Evolutionary conservation across 2,113 vertebrate species (phyloP).

Genomic region (Misgurnus mizolepis): DNA sequence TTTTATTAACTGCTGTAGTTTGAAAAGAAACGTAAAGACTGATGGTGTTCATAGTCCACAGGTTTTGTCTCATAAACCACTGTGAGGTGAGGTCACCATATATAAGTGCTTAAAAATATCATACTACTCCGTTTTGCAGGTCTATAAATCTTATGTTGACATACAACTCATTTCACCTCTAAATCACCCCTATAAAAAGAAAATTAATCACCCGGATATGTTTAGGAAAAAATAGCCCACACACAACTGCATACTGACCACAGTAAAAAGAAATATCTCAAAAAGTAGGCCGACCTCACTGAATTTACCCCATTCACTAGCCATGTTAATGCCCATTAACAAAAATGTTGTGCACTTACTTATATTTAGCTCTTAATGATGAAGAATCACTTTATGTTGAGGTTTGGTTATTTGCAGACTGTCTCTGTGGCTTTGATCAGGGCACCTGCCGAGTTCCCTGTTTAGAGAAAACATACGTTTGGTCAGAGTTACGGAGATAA

Average conservation of each 20-base stretch:
- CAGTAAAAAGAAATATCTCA: too few relatives aligned
- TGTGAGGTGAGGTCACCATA: slow-evolving; percentile 4
- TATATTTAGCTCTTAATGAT: neutral
- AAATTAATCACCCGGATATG: neutral
- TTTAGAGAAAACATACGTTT: slow-evolving; percentile 33
- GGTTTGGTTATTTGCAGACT: neutral
- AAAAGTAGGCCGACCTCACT: too few relatives aligned
- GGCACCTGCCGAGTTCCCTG: slow-evolving; percentile 1
- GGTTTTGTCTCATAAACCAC: slow-evolving; percentile 2
- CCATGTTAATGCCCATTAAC: too few relatives aligned
- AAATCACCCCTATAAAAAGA: neutral
- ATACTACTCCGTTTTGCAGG: neutral
- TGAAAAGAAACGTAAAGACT: slow-evolving; percentile 1
- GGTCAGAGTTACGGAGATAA: slow-evolving; percentile 36
- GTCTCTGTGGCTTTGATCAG: slow-evolving; percentile 30
- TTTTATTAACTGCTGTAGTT: slow-evolving; percentile 6
- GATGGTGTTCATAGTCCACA: neutral
- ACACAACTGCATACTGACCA: neutral
- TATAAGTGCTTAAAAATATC: neutral
- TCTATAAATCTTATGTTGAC: slow-evolving; percentile 14
- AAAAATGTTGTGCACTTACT: too few relatives aligned
- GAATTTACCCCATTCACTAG: too few relatives aligned
- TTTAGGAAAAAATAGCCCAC: neutral
- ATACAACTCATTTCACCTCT: neutral
- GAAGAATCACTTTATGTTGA: neutral